Base-by-base conservation (phyloP, 37 sponge, comb jelly and placozoan species). In the Mnemiopsis leidyi region DNA sequence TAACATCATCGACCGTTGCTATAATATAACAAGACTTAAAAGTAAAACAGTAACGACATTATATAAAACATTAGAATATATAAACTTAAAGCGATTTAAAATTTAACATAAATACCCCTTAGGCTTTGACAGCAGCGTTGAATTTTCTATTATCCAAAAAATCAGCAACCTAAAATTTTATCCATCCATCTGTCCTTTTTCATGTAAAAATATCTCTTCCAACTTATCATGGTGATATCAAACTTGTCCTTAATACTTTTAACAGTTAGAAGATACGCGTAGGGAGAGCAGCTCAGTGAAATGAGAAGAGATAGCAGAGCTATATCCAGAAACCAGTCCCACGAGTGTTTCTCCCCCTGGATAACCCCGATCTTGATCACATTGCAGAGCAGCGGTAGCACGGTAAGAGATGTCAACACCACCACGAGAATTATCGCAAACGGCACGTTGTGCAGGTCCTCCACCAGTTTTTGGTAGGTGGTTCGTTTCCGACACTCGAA, bases 401-500 rank as follows among this genome's bases (percentile, higher is more conserved):
- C 75, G 20, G 75, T 71, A 25, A 71, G 75, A 5, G 75, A 71
- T 28, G 75, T 71, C 75, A 71, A 28, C 30, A 28, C 30, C 75
- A 71, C 75, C 75, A 71, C 75, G 3, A 71, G 75, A 25, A 71
- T 28, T 7, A 71, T 71, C 5, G 75, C 75, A 18, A 71, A 71
- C 20, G 75, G 75, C 30, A 71, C 75, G 75, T 71, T 71, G 75
- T 71, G 75, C 75, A 71, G 75, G 30, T 71, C 75, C 75, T 71
- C 75, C 75, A 71, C 75, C 30, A 71, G 75, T 28, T 71, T 71
- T 25, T 71, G 75, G 75, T 71, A 71, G 7, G 75, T 71, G 75
- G 75, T 29, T 25, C 75, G 25, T 28, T 71, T 71, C 75, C 75
- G 5, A 25, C 75, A 71, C 75, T 71, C 75, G 75, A 71, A 71